These are phyloP conservation scores for Pectinophora gossypiella DNA, from an alignment of 1,140 invertebrate genomes.

Conservation along the genomic window DNA sequence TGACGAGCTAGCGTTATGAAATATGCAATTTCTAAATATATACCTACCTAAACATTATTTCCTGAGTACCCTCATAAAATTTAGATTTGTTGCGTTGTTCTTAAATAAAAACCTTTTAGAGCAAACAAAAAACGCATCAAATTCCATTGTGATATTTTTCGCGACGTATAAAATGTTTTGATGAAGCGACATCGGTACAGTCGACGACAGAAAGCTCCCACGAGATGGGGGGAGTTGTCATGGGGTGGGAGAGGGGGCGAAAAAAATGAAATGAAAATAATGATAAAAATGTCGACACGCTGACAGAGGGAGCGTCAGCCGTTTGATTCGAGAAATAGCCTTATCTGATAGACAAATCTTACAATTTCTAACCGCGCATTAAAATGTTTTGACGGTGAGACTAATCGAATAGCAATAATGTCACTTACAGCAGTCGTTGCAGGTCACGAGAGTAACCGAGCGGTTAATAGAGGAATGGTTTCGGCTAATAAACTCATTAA, in stretches of 20 bases:
- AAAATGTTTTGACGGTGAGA: no score
- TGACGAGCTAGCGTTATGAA: no score
- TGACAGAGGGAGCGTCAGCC: conserved; percentile 6
- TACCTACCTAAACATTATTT: background rate
- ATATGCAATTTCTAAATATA: no score
- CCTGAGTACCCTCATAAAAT: background rate
- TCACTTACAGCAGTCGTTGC: no score
- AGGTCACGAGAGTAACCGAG: no score
- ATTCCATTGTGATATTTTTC: conserved; percentile 27
- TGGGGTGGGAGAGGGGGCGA: conserved; percentile 9
- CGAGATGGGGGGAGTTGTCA: conserved; percentile 14
- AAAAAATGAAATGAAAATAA: conserved; percentile 51
- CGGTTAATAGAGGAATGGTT: no score
- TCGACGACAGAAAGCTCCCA: conserved; percentile 17
- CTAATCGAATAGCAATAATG: no score
- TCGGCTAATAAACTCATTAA: no score
- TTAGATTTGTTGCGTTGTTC: background rate
- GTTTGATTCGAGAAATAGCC: background rate
- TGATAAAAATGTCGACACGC: conserved; percentile 44
- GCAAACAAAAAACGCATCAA: conserved; percentile 17
- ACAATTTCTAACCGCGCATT: no score
- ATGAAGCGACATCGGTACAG: conserved; percentile 33
- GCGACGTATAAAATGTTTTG: conserved; percentile 46
- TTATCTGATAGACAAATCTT: background rate
- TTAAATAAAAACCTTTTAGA: conserved; percentile 17